Evolutionary conservation across 2,113 vertebrate species (phyloP), one percentile per base, ranked within the genome.

Genomic region (Cairina moschata): DNA sequence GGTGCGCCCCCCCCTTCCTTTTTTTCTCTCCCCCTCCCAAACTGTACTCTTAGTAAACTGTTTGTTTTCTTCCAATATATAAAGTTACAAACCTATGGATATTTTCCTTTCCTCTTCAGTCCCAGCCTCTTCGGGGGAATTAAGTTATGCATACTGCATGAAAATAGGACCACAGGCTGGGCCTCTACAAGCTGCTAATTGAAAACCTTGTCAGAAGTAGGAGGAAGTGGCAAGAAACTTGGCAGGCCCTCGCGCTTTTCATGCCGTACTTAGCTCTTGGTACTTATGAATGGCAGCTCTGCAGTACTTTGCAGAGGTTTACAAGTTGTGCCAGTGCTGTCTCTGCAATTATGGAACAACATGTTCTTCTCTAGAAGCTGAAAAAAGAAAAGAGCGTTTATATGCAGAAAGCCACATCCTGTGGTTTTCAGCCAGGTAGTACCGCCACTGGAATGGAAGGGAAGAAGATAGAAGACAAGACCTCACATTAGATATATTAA

Each of bases 141-240:
- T 96, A 91, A 95, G 84, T 83, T 96, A 96, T 94, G 91, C 92
- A 62, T 82, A 32, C 60, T 90, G 77, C 95, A 96, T 97, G 93
- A 96, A 97, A 96, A 88, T 55, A 95, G 92, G 95, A 93, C 95
- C 96, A 86, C 97, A 97, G 92, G 78, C 95, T 58, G 79, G 89
- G 83, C 66, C 92, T 92, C 95, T 97, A 97, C 97, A 98, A 97
- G 97, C 95, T 97, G 97, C 95, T 98, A 97, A 98, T 96, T 97
- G 97, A 98, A 97, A 97, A 98, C 95, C 91, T 80, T 94, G 93
- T 97, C 96, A 97, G 93, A 97, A 97, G 86, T 91, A 90, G 91
- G 90, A 97, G 92, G 94, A 97, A 97, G 91, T 91, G 80, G 91
- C 95, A 91, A 85, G 91, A 71, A 83, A 88, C 40, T 92, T 97